Base-by-base conservation (phyloP, 1,140 invertebrate genomes). In the Lordiphosa collinella region DNA sequence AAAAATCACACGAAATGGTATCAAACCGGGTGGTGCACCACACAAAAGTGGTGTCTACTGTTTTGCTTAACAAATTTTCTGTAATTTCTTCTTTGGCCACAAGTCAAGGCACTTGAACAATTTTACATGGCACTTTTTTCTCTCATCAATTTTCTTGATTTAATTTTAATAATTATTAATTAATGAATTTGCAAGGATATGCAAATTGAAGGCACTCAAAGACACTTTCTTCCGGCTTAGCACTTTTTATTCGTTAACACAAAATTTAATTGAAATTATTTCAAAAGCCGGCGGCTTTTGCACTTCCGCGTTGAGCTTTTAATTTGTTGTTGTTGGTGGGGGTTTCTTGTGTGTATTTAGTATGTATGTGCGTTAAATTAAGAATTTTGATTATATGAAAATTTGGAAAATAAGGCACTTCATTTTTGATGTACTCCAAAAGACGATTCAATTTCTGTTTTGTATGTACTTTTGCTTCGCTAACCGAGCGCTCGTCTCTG, bases 271-370 rank as follows among this genome's bases (percentile, higher is more conserved):
- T 14, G 36, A 14, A 9, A 31, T 36, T 47, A 16, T 31, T 47
- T 52, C 18, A 67, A 73, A 75, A 43, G 68, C 78, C 78, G 78
- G 35, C 78, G 78, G 78, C 78, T 72, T 69, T 84, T 61, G 67
- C 60, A 76, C 72, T 76, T 76, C 72, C 72, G 72, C 72, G 65
- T 54, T 52, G n/a, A 36, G 48, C 36, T 11, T 35, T 34, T n/a
- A 13, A 29, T 11, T 34, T 47, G 22, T 44, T 48, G 31, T 36
- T 34, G 32, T 35, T 48, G 46, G 0, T 48, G 29, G 7, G 11
- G n/a, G 11, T 35, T 31, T 8, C 10, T 35, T 31, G 8, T 25
- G 10, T n/a, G 14, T 49, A 8, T 16, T 25, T 7, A 7, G 6
- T 25, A 25, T 25, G 22, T 25, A 25, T 25, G 22, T 25, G 22